These are phyloP conservation scores for Sebastiscus tertius DNA, from an alignment of 2,797 vertebrate genomes.

Conservation along the genomic window DNA sequence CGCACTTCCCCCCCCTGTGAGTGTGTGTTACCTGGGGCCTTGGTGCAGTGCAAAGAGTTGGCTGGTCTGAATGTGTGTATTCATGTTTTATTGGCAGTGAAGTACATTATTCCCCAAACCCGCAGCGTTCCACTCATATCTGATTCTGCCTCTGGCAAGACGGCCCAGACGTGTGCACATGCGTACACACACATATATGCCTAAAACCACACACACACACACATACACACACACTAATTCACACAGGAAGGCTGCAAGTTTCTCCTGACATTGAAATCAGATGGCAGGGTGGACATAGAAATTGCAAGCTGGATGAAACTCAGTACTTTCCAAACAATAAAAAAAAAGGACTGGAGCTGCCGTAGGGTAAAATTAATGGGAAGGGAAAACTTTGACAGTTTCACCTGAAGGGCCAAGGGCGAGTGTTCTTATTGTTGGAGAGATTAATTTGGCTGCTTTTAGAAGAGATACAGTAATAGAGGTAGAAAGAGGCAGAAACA, in stretches of 20 bases:
- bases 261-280: slow-evolving; percentile 67
- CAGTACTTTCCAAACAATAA: slow-evolving; percentile 67
- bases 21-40: slow-evolving; percentile 55
- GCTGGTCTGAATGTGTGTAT: slow-evolving; percentile 79
- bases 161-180: slow-evolving; percentile 17
- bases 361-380: slow-evolving; percentile 28
- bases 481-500: neutral
- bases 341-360: slow-evolving; percentile 36
- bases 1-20: neutral
- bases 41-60: slow-evolving; percentile 51
- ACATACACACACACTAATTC: slow-evolving; percentile 1
- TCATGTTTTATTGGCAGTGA: slow-evolving; percentile 83
- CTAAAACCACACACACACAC: neutral
- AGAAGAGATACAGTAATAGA: neutral
- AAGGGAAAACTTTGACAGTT: slow-evolving; percentile 41
- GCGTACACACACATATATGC: neutral
- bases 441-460: slow-evolving; percentile 28
- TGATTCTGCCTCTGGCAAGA: slow-evolving; percentile 72
- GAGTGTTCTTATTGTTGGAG: slow-evolving; percentile 30
- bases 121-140: slow-evolving; percentile 83
- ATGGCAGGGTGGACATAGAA: slow-evolving; percentile 57
- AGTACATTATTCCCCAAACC: slow-evolving; percentile 79
- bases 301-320: slow-evolving; percentile 66
- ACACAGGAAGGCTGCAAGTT: slow-evolving; percentile 37
- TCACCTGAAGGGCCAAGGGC: slow-evolving; percentile 27